Percentiles rank a stretch among this genome's conserved stretches.
phyloP scores from a whole-genome alignment of 1,140 invertebrate genomes.

The Chymomyza costata region DNA sequence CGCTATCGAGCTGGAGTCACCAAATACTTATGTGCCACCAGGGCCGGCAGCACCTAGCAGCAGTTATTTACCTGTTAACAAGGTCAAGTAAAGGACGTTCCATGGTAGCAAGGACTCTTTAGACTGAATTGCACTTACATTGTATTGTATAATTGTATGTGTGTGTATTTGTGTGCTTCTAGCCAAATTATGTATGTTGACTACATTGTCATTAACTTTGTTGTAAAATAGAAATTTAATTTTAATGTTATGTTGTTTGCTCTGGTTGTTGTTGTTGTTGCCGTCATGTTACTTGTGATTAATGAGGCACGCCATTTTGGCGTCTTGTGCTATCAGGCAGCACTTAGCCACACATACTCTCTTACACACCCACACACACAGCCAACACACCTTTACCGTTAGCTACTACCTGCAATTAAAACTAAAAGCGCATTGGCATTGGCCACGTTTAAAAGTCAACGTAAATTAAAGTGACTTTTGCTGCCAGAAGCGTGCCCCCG shows the following conservation, averaged over 20 bases:
- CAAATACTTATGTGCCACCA: slow-evolving; percentile 39
- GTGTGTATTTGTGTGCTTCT: slow-evolving; percentile 29
- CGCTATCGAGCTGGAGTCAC: slow-evolving; percentile 37
- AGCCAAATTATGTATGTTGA: slow-evolving; percentile 63
- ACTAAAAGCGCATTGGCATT: slow-evolving; percentile 56
- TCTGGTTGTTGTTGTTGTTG: slow-evolving; percentile 20
- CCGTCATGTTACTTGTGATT: slow-evolving; percentile 28
- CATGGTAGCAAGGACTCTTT: too few relatives aligned
- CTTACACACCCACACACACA: background rate
- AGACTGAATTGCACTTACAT: too few relatives aligned
- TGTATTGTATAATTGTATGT: too few relatives aligned
- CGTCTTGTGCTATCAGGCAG: slow-evolving; percentile 42
- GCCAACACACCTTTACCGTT: too few relatives aligned
- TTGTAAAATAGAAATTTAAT: slow-evolving; percentile 64
- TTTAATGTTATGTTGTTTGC: slow-evolving; percentile 34
- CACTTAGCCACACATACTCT: slow-evolving; percentile 38
- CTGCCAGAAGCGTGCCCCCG: slow-evolving; percentile 1
- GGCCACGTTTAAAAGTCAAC: slow-evolving; percentile 33
- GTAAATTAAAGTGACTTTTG: slow-evolving; percentile 30
- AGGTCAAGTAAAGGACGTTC: slow-evolving; percentile 39
- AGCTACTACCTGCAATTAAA: slow-evolving; percentile 46
- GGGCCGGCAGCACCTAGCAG: slow-evolving; percentile 27
- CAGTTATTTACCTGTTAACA: slow-evolving; percentile 54
- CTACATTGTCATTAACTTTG: slow-evolving; percentile 28
- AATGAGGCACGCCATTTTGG: slow-evolving; percentile 44